phyloP scores from a whole-genome alignment of 2,888 invertebrate species.

The Scaptomyza polygonia region DNA sequence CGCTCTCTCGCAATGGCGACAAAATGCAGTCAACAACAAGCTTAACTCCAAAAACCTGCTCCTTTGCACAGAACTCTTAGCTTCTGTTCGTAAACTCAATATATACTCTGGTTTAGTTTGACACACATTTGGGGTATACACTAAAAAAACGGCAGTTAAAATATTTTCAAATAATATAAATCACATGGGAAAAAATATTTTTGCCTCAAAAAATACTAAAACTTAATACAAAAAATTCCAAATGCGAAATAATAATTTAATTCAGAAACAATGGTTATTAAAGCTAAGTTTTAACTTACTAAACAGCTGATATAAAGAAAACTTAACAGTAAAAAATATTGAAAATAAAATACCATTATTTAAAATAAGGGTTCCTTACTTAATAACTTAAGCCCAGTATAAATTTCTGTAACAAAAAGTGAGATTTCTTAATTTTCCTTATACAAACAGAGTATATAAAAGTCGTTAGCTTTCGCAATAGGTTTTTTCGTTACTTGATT shows the following conservation, averaged over 20 bases:
- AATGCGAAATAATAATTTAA: no score
- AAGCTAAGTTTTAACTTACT: no score
- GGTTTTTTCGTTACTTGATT: slow-evolving; percentile 24
- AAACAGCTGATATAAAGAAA: not conserved
- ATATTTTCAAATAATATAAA: no score
- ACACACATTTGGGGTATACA: not conserved
- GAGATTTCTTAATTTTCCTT: no score
- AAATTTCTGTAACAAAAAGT: not conserved
- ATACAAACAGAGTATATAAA: slow-evolving; percentile 6
- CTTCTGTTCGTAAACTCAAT: slow-evolving; percentile 28
- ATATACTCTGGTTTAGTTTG: not conserved
- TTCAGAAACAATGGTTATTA: no score
- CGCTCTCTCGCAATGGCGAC: slow-evolving; percentile 43
- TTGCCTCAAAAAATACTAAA: no score
- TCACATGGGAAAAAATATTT: no score
- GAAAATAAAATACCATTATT: not conserved
- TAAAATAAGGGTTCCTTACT: not conserved
- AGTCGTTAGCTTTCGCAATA: not conserved
- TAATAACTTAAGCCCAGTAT: not conserved
- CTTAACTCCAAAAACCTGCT: slow-evolving; percentile 60
- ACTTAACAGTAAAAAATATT: no score
- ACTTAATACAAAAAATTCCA: no score
- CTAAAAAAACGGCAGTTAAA: not conserved
- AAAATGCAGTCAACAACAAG: slow-evolving; percentile 21
- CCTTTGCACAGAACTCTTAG: slow-evolving; percentile 57